phyloP scores from a whole-genome alignment of 2,113 vertebrate genomes.

The Cyanistes caeruleus region DNA sequence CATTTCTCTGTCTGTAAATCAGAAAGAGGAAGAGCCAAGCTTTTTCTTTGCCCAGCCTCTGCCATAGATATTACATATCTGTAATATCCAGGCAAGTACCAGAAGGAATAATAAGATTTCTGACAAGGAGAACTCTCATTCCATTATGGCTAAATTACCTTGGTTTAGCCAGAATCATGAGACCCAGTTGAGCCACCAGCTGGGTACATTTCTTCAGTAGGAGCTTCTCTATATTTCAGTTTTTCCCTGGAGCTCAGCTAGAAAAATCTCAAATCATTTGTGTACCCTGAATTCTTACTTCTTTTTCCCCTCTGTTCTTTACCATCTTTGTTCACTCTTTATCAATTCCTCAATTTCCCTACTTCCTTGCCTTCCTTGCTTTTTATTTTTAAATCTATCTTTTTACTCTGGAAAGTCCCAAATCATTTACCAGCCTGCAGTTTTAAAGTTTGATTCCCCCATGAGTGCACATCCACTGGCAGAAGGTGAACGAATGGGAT shows the following conservation, averaged over 20 bases:
- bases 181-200: background rate
- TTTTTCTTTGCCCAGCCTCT: background rate
- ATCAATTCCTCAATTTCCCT: background rate
- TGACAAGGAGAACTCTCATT: background rate
- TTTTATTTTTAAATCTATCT: conserved; percentile 7
- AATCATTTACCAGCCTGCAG: conserved; percentile 1
- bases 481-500: conserved; percentile 27
- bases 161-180: background rate
- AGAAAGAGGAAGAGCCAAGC: background rate
- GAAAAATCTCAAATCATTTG: background rate
- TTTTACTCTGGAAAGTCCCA: conserved; percentile 34
- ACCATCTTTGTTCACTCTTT: background rate
- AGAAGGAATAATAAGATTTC: background rate
- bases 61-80: background rate
- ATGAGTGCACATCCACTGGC: background rate
- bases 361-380: background rate
- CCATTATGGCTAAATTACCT: background rate
- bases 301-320: background rate
- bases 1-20: background rate
- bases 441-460: conserved; percentile 12
- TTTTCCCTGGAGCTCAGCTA: background rate
- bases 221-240: background rate
- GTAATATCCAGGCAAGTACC: background rate
- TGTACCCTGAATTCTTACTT: background rate
- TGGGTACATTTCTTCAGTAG: background rate